phyloP scores from a whole-genome alignment of 2,888 invertebrate genomes.

The Apotomis turbidana region DNA sequence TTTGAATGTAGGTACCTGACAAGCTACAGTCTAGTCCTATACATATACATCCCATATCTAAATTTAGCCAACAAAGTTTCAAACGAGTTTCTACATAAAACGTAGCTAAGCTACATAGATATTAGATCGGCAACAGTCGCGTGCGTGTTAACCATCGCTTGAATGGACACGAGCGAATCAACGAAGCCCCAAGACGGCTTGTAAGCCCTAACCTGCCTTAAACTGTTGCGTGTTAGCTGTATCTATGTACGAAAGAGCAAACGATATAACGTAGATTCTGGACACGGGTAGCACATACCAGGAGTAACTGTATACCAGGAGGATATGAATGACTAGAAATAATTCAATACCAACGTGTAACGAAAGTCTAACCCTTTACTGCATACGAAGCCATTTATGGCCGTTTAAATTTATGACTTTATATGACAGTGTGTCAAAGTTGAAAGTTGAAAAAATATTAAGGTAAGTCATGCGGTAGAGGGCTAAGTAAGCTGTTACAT shows the following conservation, averaged over 20 bases:
- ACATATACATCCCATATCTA: too few species aligned
- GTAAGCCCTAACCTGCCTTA: conserved; percentile 44
- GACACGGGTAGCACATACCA: background rate
- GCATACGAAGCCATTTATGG: too few species aligned
- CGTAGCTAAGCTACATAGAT: background rate
- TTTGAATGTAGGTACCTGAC: too few species aligned
- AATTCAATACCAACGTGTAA: too few species aligned
- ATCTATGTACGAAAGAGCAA: background rate
- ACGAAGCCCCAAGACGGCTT: conserved; percentile 53
- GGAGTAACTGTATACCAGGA: background rate
- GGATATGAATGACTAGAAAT: background rate
- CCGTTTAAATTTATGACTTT: too few species aligned
- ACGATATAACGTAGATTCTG: background rate
- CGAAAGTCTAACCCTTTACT: too few species aligned
- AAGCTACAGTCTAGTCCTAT: too few species aligned
- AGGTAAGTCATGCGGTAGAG: too few species aligned
- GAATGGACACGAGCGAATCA: conserved; percentile 44
- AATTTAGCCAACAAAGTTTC: too few species aligned
- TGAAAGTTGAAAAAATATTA: too few species aligned
- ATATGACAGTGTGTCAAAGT: too few species aligned
- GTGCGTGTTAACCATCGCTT: conserved; percentile 53
- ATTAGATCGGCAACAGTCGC: conserved; percentile 40
- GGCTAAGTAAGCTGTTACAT: too few species aligned
- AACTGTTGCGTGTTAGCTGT: conserved; percentile 27
- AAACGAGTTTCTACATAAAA: background rate